Conservation (phyloP, 2,797 vertebrate species). For the Alcedo atthis region DNA sequence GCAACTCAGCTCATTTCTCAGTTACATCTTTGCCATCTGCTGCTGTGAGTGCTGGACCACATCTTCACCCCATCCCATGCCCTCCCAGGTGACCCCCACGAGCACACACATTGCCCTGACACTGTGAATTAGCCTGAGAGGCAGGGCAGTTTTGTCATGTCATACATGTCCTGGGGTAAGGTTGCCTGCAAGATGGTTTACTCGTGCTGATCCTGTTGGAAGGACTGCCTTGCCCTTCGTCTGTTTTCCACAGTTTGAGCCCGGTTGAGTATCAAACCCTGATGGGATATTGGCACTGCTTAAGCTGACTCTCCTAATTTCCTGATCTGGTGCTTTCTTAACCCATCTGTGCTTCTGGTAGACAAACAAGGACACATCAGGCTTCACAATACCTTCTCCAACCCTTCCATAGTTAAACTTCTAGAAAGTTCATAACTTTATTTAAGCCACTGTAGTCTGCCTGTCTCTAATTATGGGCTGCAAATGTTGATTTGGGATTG, state of each 20-base stretch:
- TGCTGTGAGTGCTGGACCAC: fast-evolving
- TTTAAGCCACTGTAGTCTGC: neutral
- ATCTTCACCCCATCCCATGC: neutral
- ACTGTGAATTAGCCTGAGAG: neutral
- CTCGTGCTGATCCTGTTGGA: neutral
- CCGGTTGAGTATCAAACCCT: neutral
- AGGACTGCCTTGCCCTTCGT: neutral
- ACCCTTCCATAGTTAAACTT: neutral
- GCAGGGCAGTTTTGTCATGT: neutral
- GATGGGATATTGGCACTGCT: neutral
- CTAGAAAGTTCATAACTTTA: neutral
- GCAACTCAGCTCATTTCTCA: neutral
- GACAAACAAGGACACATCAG: neutral
- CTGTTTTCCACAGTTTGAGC: neutral
- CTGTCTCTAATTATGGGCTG: neutral
- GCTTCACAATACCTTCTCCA: neutral
- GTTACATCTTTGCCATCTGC: neutral
- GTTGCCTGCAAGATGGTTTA: neutral
- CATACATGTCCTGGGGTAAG: neutral
- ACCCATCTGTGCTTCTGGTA: neutral
- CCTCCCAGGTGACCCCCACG: neutral
- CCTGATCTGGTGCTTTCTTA: neutral
- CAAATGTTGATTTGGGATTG: neutral
- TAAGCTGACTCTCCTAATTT: neutral
- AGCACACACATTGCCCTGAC: neutral